phyloP scores from a whole-genome alignment of 2,113 vertebrate species.

The Chroicocephalus ridibundus region DNA sequence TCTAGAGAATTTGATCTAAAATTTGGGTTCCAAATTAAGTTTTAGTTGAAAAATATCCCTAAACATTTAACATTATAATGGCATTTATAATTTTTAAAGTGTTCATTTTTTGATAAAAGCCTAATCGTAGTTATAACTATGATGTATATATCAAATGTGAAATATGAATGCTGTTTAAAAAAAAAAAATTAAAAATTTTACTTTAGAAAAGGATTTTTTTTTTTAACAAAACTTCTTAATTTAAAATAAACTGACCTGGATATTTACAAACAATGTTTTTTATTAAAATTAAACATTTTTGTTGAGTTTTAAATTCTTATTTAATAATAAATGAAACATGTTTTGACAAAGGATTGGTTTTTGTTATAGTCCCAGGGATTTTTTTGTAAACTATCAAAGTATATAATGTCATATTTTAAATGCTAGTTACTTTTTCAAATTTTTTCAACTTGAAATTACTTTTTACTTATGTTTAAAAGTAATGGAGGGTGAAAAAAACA shows the following conservation, averaged over 20 bases:
- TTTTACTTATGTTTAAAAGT: not conserved
- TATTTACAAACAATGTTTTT: not conserved
- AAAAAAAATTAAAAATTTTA: not conserved
- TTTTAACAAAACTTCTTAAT: not conserved
- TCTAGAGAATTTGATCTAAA: not conserved
- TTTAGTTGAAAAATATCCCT: not conserved
- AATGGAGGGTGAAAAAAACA: not conserved
- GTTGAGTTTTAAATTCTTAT: not conserved
- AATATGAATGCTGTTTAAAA: not conserved
- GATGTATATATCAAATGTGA: not conserved
- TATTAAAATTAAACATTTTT: not conserved
- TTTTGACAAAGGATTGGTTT: not conserved
- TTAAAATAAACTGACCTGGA: not conserved
- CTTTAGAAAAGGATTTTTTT: not conserved
- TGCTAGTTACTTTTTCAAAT: not conserved
- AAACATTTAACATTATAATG: not conserved
- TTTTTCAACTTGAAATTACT: not conserved
- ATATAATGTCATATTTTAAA: not conserved
- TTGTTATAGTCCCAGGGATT: rapidly evolving
- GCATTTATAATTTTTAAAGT: not conserved
- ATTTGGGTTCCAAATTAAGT: not conserved
- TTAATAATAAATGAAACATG: not conserved
- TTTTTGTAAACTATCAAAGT: not conserved
- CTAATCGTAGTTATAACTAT: not conserved
- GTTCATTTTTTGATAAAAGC: not conserved